These are phyloP conservation scores for Euplexia lucipara DNA, from an alignment of 2,888 invertebrate genomes.

Conservation along the genomic window DNA sequence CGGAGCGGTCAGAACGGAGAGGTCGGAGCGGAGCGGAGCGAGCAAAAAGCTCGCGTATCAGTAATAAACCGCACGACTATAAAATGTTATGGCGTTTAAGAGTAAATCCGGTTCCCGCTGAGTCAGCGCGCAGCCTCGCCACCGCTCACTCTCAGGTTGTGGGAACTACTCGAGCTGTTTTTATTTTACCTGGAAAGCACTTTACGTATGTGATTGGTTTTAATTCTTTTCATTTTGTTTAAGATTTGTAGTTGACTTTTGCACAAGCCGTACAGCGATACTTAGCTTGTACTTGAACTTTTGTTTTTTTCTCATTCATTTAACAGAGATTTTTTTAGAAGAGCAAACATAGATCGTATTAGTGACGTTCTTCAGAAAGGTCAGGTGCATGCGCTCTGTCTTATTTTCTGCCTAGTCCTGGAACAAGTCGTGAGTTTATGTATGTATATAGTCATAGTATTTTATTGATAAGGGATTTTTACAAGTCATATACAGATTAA, in stretches of 20 bases:
- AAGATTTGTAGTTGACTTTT: neutral
- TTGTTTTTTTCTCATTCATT: too few relatives aligned
- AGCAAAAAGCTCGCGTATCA: slow-evolving; percentile 58
- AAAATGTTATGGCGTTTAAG: slow-evolving; percentile 60
- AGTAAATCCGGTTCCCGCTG: slow-evolving; percentile 64
- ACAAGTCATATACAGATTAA: too few relatives aligned
- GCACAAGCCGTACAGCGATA: neutral
- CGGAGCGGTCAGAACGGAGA: slow-evolving; percentile 7
- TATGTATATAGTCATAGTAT: too few relatives aligned
- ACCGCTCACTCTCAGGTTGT: slow-evolving; percentile 6
- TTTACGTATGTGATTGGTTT: slow-evolving; percentile 14
- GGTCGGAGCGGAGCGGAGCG: slow-evolving; percentile 30
- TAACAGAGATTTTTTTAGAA: too few relatives aligned
- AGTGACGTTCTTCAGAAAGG: too few relatives aligned
- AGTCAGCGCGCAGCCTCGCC: slow-evolving; percentile 39
- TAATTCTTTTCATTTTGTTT: slow-evolving; percentile 1
- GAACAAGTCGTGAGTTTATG: too few relatives aligned
- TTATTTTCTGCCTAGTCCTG: too few relatives aligned
- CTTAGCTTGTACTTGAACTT: too few relatives aligned
- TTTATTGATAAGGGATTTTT: too few relatives aligned
- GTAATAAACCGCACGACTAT: slow-evolving; percentile 57
- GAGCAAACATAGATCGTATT: too few relatives aligned
- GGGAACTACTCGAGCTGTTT: slow-evolving; percentile 31
- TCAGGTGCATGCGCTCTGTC: too few relatives aligned
- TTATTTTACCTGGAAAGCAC: slow-evolving; percentile 29